Evolutionary conservation across 2,888 invertebrate genomes (phyloP).

Genomic region (Lasioglossum oenotherae): DNA sequence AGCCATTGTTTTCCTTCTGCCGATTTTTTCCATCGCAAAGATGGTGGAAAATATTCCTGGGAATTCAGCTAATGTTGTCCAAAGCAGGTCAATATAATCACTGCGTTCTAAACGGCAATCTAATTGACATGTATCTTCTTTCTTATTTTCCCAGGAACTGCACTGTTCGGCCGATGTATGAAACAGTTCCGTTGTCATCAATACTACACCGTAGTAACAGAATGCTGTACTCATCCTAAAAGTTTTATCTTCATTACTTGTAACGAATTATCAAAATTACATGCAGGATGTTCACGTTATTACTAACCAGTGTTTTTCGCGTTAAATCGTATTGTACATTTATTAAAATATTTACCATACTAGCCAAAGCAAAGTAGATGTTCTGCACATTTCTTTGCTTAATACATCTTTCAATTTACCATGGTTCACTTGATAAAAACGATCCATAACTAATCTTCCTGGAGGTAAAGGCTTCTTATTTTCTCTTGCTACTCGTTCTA

Average conservation of each 20-base stretch:
- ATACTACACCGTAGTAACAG: conserved; percentile 96
- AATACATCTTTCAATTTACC: conserved; percentile 90
- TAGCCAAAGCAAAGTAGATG: conserved; percentile 95
- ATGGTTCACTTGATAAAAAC: conserved; percentile 86
- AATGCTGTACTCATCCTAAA: conserved; percentile 96
- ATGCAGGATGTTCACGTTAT: too few relatives aligned
- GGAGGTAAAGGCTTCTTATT: conserved; percentile 95
- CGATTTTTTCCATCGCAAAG: conserved; percentile 94
- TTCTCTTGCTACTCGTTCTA: conserved; percentile 94
- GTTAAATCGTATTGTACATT: not conserved
- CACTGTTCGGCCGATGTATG: conserved; percentile 87
- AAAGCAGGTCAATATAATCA: conserved; percentile 96
- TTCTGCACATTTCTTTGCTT: conserved; percentile 92
- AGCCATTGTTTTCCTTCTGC: conserved; percentile 96
- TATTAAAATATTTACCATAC: conserved; percentile 90
- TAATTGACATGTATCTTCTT: conserved; percentile 85
- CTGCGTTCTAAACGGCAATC: conserved; percentile 90
- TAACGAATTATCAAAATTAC: conserved; percentile 37
- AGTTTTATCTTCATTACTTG: conserved; percentile 22
- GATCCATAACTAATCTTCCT: conserved; percentile 93
- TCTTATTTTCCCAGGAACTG: conserved; percentile 74
- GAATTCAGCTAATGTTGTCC: conserved; percentile 98
- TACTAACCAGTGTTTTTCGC: too few relatives aligned
- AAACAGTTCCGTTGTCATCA: conserved; percentile 97
- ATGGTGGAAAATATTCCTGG: conserved; percentile 96